Percentiles rank a stretch among this genome's conserved stretches.
Conservation (phyloP, 2,888 invertebrate species). For the Epicampocera succincta region DNA sequence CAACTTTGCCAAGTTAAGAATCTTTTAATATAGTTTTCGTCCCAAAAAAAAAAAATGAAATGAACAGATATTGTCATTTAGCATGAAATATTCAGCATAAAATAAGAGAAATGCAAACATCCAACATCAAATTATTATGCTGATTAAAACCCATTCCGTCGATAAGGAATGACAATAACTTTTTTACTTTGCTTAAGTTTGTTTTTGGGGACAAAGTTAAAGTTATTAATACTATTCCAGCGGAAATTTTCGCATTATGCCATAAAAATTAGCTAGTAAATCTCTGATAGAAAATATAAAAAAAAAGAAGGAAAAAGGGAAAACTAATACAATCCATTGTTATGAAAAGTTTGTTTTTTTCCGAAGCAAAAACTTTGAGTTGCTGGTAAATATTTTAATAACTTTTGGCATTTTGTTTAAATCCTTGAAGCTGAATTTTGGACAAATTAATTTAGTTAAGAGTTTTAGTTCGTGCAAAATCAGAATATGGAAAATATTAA, state of each 20-base stretch:
- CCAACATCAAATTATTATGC: conserved; percentile 56
- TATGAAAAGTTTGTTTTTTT: background rate
- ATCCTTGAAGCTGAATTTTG: conserved; percentile 6
- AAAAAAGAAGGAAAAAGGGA: conserved; percentile 1
- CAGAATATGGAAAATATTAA: conserved; percentile 14
- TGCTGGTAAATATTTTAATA: conserved; percentile 38
- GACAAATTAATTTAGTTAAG: background rate
- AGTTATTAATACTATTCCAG: conserved; percentile 48
- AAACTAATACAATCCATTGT: conserved; percentile 28
- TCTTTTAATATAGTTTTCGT: conserved; percentile 48
- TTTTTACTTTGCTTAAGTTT: conserved; percentile 39
- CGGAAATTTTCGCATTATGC: conserved; percentile 29
- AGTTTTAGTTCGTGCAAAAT: background rate
- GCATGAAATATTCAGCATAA: conserved; percentile 48
- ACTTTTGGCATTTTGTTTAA: conserved; percentile 15
- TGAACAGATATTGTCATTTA: conserved; percentile 50
- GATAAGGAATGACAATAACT: conserved; percentile 61
- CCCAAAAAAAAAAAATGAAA: conserved; percentile 15
- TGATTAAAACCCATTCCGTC: conserved; percentile 64
- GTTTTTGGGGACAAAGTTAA: conserved; percentile 25
- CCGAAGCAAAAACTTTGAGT: conserved; percentile 13
- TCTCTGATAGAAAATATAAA: conserved; percentile 15
- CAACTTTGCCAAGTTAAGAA: conserved; percentile 40
- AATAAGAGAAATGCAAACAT: conserved; percentile 16
- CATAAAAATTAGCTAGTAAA: conserved; percentile 31